A percentile compares a stretch with the other conserved stretches of the same genome.
These are phyloP conservation scores for Crossoptilon crossoptilon DNA, from an alignment of 2,797 vertebrate species.

Conservation along the genomic window DNA sequence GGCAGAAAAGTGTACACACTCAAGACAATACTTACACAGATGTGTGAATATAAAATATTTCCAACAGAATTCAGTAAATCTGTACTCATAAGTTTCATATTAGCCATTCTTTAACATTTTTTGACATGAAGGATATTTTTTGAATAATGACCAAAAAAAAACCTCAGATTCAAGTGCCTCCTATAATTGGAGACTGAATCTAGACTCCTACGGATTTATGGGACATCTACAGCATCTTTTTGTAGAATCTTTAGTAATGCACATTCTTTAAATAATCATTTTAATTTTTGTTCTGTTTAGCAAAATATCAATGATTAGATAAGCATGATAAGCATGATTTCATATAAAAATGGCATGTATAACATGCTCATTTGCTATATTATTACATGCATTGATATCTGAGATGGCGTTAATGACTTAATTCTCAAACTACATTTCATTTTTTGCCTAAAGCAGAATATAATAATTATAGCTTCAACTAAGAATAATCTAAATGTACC, in stretches of 20 bases:
- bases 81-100: neutral
- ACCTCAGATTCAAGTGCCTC: neutral
- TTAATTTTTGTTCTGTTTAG: neutral
- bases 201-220: neutral
- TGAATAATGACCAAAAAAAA: neutral
- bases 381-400: neutral
- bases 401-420: conserved; percentile 14
- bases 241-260: neutral
- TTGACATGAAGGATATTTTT: neutral
- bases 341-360: neutral
- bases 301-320: neutral
- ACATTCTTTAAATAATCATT: neutral
- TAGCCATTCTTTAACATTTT: neutral
- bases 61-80: neutral
- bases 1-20: neutral
- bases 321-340: neutral
- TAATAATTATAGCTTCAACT: neutral
- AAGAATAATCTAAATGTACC: conserved; percentile 2
- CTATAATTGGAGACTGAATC: neutral
- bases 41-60: neutral
- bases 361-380: neutral
- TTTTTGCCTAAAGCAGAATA: neutral
- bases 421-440: conserved; percentile 18
- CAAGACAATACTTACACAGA: neutral
- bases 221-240: neutral